These are phyloP conservation scores for Ryuthela nishihirai DNA, from an alignment of 2,888 invertebrate species.

Conservation along the genomic window DNA sequence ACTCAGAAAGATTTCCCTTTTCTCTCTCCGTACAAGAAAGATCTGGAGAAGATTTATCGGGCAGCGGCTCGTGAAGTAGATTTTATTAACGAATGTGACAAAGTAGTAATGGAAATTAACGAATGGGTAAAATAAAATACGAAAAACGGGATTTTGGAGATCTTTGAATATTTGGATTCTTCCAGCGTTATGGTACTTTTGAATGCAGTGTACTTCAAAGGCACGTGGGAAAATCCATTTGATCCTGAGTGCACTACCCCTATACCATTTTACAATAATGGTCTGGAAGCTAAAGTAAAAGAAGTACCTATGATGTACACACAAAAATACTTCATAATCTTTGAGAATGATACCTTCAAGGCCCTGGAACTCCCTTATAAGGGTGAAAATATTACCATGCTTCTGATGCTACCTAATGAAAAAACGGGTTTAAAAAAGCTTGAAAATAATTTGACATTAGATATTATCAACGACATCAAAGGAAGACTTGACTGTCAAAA, in stretches of 20 bases:
- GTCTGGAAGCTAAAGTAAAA: constrained; percentile 3
- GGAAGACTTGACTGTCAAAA: background rate
- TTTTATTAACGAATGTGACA: background rate
- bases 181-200: constrained; percentile 67
- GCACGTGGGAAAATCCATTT: constrained; percentile 69
- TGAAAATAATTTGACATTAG: constrained; percentile 2
- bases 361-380: constrained; percentile 23
- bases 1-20: background rate
- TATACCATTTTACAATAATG: constrained; percentile 14
- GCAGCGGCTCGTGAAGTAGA: background rate
- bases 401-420: constrained; percentile 22
- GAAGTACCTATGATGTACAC: constrained; percentile 50
- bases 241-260: constrained; percentile 50
- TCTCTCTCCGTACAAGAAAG: background rate
- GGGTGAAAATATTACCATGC: constrained; percentile 12
- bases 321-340: constrained; percentile 42
- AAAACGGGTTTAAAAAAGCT: background rate
- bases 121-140: background rate
- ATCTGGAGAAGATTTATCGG: background rate
- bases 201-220: constrained; percentile 84
- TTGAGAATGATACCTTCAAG: constrained; percentile 3
- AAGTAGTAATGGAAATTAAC: background rate
- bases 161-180: constrained; percentile 50
- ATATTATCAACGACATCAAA: constrained; percentile 1
- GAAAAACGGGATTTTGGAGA: background rate